A percentile compares a stretch with the other conserved stretches of the same genome.
These are phyloP conservation scores for Thymelicus acteon DNA, from an alignment of 2,888 invertebrate genomes.

Conservation along the genomic window DNA sequence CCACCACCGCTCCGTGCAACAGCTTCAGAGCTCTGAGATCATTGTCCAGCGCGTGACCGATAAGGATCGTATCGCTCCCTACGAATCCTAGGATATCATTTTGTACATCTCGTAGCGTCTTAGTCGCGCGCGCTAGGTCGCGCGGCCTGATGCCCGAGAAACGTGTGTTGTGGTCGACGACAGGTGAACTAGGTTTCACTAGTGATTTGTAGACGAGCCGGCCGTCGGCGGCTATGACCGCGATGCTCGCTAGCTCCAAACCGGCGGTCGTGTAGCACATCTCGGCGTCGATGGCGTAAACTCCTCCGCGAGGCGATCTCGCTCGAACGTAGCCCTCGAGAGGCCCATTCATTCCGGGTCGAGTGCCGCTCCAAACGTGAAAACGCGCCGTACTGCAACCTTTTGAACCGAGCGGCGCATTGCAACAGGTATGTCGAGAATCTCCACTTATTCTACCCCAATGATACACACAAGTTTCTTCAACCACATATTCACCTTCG, in stretches of 20 bases:
- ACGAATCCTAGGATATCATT: conserved; percentile 92
- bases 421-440: conserved; percentile 87
- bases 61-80: conserved; percentile 92
- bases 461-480: conserved; percentile 93
- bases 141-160: conserved; percentile 95
- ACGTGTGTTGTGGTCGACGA: conserved; percentile 97
- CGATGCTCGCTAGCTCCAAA: conserved; percentile 94
- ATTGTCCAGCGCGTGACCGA: conserved; percentile 98
- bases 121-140: conserved; percentile 85
- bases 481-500: conserved; percentile 88
- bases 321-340: conserved; percentile 88
- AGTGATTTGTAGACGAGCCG: conserved; percentile 92
- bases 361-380: conserved; percentile 92
- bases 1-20: conserved; percentile 93
- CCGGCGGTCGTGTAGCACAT: conserved; percentile 97
- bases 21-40: conserved; percentile 95
- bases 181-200: conserved; percentile 91
- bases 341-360: conserved; percentile 90
- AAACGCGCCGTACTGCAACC: conserved; percentile 88
- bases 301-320: conserved; percentile 79
- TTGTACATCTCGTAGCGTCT: conserved; percentile 92
- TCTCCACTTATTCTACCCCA: conserved; percentile 91
- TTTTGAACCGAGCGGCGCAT: conserved; percentile 69
- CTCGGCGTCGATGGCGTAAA: conserved; percentile 97
- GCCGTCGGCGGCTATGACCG: conserved; percentile 91